Conservation (phyloP, 1,140 invertebrate species). For the Leptoteleia sp. region DNA sequence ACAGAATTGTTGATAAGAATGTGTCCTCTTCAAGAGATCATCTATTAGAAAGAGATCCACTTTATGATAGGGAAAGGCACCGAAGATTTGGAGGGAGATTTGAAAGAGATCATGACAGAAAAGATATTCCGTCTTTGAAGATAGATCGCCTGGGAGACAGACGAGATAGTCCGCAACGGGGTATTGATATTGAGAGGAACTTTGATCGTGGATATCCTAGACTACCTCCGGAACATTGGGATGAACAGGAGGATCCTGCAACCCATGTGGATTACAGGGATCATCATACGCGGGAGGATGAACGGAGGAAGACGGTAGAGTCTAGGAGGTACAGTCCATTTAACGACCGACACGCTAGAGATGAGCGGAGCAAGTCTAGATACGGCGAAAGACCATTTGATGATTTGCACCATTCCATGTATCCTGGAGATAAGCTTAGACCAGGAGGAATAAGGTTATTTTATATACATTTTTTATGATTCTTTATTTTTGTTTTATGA, state of each 20-base stretch:
- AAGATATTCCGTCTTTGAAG: conserved; percentile 71
- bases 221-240: conserved; percentile 75
- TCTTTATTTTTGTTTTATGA: not conserved
- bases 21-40: conserved; percentile 53
- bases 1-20: conserved; percentile 47
- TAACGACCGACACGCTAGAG: conserved; percentile 73
- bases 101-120: conserved; percentile 71
- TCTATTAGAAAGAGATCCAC: conserved; percentile 64
- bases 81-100: conserved; percentile 72
- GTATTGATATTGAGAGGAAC: conserved; percentile 72
- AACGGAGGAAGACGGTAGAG: conserved; percentile 74
- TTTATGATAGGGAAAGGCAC: conserved; percentile 76
- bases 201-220: conserved; percentile 76
- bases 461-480: not conserved
- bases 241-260: conserved; percentile 73
- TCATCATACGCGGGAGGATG: conserved; percentile 76
- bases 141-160: conserved; percentile 71
- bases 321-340: conserved; percentile 76
- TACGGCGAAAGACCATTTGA: conserved; percentile 77
- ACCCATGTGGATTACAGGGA: conserved; percentile 70
- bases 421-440: conserved; percentile 71
- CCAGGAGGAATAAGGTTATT: conserved; percentile 61
- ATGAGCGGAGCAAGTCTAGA: conserved; percentile 72
- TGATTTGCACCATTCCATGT: conserved; percentile 76
- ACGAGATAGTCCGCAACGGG: conserved; percentile 71